Percentiles rank a stretch among this genome's conserved stretches.
phyloP scores from a whole-genome alignment of 1,140 invertebrate species.

The Pteromalus puparum region DNA sequence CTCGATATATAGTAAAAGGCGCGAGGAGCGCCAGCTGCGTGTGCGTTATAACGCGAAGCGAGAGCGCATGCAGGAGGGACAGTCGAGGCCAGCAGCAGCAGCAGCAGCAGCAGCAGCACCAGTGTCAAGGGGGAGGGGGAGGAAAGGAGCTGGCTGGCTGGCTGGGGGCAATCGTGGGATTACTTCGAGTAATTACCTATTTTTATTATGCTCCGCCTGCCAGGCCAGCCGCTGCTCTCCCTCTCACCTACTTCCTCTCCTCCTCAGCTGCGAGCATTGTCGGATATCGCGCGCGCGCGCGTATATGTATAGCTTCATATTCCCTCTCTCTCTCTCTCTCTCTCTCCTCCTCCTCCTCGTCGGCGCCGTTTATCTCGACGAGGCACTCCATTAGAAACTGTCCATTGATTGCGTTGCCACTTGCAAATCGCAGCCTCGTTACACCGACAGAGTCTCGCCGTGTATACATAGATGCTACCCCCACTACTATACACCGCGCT shows the following conservation, averaged over 20 bases:
- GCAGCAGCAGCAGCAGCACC: neutral
- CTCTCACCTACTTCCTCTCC: conserved; percentile 38
- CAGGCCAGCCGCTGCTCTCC: conserved; percentile 45
- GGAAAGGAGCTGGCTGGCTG: conserved; percentile 48
- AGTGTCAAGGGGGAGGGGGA: conserved; percentile 40
- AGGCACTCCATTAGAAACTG: conserved; percentile 56
- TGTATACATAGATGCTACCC: neutral
- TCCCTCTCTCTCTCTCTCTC: conserved; percentile 39
- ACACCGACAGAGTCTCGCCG: conserved; percentile 21
- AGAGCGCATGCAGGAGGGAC: neutral
- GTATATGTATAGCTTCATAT: conserved; percentile 48
- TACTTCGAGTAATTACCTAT: conserved; percentile 74
- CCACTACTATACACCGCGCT: neutral
- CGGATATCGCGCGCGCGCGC: conserved; percentile 19
- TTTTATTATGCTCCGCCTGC: conserved; percentile 72
- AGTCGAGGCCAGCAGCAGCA: conserved; percentile 12
- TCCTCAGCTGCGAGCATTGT: conserved; percentile 15
- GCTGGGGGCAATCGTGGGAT: conserved; percentile 62
- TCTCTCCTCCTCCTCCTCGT: conserved; percentile 37
- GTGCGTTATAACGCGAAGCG: conserved; percentile 23
- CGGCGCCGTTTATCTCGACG: conserved; percentile 51
- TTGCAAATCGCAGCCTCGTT: conserved; percentile 56
- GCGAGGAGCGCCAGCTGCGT: neutral
- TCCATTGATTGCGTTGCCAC: conserved; percentile 58
- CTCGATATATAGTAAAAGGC: conserved; percentile 6